Evolutionary conservation across 1,140 invertebrate species (phyloP).

Genomic region (Sesamia nonagrioides): DNA sequence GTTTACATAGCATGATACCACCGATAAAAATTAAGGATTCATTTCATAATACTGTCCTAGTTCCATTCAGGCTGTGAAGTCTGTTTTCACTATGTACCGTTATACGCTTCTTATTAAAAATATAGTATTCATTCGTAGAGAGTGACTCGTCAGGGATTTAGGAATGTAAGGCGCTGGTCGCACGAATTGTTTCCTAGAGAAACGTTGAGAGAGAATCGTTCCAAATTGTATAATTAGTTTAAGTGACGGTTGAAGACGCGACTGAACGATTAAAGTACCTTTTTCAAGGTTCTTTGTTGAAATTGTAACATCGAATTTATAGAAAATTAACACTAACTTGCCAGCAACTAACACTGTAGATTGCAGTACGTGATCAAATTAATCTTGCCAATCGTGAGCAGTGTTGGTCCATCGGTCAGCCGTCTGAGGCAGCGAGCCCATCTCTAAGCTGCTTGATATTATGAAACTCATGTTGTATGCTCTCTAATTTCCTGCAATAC

Average conservation of each 20-base stretch:
- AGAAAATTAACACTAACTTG: slow-evolving; percentile 36
- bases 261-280: slow-evolving; percentile 28
- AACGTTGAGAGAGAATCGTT: slow-evolving; percentile 45
- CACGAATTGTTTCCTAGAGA: slow-evolving; percentile 60
- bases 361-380: slow-evolving; percentile 35
- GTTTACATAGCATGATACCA: slow-evolving; percentile 48
- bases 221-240: slow-evolving; percentile 51
- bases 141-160: slow-evolving; percentile 47
- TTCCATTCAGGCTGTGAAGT: slow-evolving; percentile 73
- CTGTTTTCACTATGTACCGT: slow-evolving; percentile 59
- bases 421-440: slow-evolving; percentile 62
- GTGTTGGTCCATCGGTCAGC: slow-evolving; percentile 37
- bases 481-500: slow-evolving; percentile 76
- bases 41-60: slow-evolving; percentile 62
- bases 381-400: slow-evolving; percentile 66
- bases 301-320: slow-evolving; percentile 33
- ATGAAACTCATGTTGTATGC: slow-evolving; percentile 73
- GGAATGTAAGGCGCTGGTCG: slow-evolving; percentile 76
- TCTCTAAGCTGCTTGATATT: slow-evolving; percentile 77
- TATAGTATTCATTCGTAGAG: slow-evolving; percentile 41
- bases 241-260: neutral
- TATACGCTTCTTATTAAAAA: slow-evolving; percentile 44
- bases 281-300: slow-evolving; percentile 5
- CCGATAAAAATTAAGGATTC: slow-evolving; percentile 46
- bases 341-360: slow-evolving; percentile 32